Conservation (phyloP, 2,113 vertebrate genomes). For the Dipodomys spectabilis region DNA sequence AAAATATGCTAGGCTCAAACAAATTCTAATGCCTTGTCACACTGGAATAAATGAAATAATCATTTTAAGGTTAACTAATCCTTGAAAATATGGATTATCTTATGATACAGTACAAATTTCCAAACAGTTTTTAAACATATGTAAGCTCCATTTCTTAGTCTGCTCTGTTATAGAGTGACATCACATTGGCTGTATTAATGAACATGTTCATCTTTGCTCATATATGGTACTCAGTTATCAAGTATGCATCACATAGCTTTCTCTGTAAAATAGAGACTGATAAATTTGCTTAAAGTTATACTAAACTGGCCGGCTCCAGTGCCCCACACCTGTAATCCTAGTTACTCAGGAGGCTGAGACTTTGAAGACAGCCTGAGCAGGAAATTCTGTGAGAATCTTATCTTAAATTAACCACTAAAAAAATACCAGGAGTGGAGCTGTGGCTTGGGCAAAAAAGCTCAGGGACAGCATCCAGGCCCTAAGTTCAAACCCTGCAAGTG, state of each 20-base stretch:
- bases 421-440: too few relatives aligned
- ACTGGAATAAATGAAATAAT: neutral
- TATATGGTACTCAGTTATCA: neutral
- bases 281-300: constrained; percentile 8
- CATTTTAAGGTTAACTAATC: too few relatives aligned
- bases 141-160: neutral
- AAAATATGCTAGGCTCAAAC: neutral
- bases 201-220: constrained; percentile 5
- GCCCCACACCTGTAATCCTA: too few relatives aligned
- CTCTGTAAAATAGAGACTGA: neutral
- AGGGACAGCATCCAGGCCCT: too few relatives aligned
- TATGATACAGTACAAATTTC: neutral
- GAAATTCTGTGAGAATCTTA: too few relatives aligned
- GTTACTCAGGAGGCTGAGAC: too few relatives aligned
- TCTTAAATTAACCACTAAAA: too few relatives aligned
- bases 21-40: constrained; percentile 15
- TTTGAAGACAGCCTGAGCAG: too few relatives aligned
- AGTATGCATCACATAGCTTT: neutral
- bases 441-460: too few relatives aligned
- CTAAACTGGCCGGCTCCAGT: neutral
- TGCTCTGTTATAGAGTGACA: neutral
- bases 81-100: neutral
- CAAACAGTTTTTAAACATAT: neutral
- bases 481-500: too few relatives aligned
- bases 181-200: neutral